Evolutionary conservation across 2,113 vertebrate genomes (phyloP).

Genomic region (Cettia cetti): DNA sequence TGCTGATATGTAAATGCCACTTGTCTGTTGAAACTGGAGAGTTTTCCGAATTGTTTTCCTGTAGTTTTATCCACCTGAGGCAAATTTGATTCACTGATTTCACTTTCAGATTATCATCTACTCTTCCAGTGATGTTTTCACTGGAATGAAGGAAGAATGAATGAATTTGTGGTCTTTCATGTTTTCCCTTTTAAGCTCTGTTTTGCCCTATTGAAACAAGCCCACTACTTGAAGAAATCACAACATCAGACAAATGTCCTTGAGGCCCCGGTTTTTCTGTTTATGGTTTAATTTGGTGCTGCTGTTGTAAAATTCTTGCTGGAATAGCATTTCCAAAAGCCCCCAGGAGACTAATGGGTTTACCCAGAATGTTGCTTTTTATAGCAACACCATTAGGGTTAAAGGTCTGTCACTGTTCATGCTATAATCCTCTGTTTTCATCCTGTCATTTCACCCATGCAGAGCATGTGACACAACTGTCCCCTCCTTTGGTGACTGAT

Average conservation of each 20-base stretch:
- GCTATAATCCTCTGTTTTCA: slow-evolving; percentile 18
- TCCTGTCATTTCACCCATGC: neutral
- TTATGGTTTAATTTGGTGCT: neutral
- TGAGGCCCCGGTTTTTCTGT: neutral
- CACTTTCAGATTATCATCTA: neutral
- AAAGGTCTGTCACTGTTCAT: neutral
- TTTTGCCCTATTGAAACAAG: neutral
- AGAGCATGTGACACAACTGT: neutral
- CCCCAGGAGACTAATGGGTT: neutral
- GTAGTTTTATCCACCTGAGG: neutral
- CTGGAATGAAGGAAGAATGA: neutral
- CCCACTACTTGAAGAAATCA: neutral
- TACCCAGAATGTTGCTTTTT: neutral
- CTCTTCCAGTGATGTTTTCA: neutral
- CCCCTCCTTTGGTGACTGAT: slow-evolving; percentile 9
- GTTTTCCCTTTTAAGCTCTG: neutral
- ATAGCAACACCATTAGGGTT: neutral
- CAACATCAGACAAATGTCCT: neutral
- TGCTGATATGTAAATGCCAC: neutral
- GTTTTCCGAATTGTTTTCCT: neutral
- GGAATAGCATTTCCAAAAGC: neutral
- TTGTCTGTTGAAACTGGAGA: neutral
- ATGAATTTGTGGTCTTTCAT: neutral
- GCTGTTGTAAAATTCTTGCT: neutral
- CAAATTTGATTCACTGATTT: neutral